These are phyloP conservation scores for Phasianus colchicus DNA, from an alignment of 2,113 vertebrate species.

Conservation along the genomic window DNA sequence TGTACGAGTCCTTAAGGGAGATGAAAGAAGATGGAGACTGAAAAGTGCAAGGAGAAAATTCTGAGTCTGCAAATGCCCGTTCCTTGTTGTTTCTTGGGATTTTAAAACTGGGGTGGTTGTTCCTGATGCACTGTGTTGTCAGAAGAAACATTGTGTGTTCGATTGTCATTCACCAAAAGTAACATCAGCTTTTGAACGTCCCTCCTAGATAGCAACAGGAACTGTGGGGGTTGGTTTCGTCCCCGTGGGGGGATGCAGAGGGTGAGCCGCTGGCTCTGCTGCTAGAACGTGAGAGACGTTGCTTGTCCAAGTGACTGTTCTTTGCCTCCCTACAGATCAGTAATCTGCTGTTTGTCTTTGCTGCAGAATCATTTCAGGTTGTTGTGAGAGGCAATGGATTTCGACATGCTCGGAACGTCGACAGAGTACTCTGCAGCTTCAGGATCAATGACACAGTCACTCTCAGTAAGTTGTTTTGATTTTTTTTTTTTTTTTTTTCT, in stretches of 20 bases:
- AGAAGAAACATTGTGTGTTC: background rate
- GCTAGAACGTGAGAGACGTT: background rate
- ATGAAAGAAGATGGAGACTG: background rate
- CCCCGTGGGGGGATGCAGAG: background rate
- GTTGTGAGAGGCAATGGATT: slow-evolving; percentile 96
- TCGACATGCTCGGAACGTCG: slow-evolving; percentile 90
- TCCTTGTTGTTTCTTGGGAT: background rate
- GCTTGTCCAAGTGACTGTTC: background rate
- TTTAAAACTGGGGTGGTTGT: background rate
- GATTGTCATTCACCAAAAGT: background rate
- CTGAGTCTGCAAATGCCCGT: slow-evolving; percentile 6
- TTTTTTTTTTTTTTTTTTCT: fast-evolving
- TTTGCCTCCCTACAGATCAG: fast-evolving
- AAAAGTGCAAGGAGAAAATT: background rate
- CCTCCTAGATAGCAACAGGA: background rate
- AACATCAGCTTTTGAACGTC: background rate
- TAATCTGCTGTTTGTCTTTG: background rate
- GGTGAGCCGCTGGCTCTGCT: background rate
- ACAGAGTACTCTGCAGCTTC: slow-evolving; percentile 96
- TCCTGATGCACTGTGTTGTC: background rate
- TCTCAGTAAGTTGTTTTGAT: slow-evolving; percentile 85
- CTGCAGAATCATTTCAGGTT: slow-evolving; percentile 93
- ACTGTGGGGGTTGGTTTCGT: background rate
- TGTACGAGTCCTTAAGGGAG: slow-evolving; percentile 12
- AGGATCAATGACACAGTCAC: slow-evolving; percentile 93